Base-by-base conservation (phyloP, 2,888 invertebrate genomes). In the Eledone cirrhosa region DNA sequence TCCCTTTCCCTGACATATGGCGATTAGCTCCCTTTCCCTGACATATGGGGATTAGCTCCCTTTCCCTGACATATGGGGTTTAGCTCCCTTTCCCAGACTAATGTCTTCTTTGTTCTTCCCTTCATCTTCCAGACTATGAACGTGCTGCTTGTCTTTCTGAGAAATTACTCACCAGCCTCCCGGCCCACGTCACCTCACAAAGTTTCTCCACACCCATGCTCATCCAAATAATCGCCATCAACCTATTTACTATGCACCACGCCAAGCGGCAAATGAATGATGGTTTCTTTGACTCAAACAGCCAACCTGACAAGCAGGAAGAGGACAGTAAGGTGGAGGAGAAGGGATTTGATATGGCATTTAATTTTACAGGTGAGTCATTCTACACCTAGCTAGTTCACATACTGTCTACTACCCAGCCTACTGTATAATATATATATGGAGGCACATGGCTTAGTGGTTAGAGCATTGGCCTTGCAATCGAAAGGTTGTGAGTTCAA, bases 151-250 rank as follows among this genome's bases (percentile, higher is more conserved):
- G 92, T 4, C 91, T 94, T 78, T 93, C 94, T 59, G 93, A 93
- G 82, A 92, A 93, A 33, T 92, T 96, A 47, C 94, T 94, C 80
- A 92, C 94, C 0, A 94, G 94, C 53, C 91, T 96, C 83, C 94
- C 95, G 0, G 94, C 95, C 0, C 93, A 95, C 79, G 93, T 95
- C 14, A 95, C 95, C 0, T 95, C 95, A 0, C 94, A 95, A 87
- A 94, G 94, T 87, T 94, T 96, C 84, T 94, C 94, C 76, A 93
- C 94, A 0, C 94, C 94, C 91, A 94, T 94, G 84, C 92, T 96
- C 33, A 93, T 95, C 53, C 94, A 95, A 93, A 95, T 96, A 93
- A 92, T 94, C 76, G 93, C 94, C 80, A 94, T 96, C 65, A 94
- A 95, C 88, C 92, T 96, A 78, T 95, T 94, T 92, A 93, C 94